Conservation (phyloP, 2,888 invertebrate species). For the Tenodera sinensis region DNA sequence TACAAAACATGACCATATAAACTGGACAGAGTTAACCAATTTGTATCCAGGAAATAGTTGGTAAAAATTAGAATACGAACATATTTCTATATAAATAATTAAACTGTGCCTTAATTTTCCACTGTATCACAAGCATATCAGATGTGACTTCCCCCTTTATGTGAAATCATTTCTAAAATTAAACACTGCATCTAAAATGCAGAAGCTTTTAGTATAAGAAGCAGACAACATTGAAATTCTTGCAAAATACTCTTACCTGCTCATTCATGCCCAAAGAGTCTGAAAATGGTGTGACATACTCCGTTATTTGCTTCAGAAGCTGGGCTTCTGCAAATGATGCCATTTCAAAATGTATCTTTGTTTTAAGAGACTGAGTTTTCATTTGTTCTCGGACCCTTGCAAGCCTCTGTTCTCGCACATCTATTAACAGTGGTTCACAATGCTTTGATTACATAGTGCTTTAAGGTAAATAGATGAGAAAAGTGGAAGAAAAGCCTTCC, state of each 20-base stretch:
- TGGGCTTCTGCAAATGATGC: slow-evolving; percentile 76
- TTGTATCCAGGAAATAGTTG: no score
- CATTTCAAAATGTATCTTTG: slow-evolving; percentile 80
- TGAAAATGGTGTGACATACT: slow-evolving; percentile 66
- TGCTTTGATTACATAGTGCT: neutral
- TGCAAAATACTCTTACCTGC: slow-evolving; percentile 47
- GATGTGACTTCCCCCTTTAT: no score
- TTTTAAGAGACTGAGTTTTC: slow-evolving; percentile 53
- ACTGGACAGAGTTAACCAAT: no score
- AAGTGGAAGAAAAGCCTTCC: neutral
- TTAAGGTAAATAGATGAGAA: neutral
- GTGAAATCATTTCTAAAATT: no score
- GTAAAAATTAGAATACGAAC: no score
- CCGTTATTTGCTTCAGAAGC: slow-evolving; percentile 61
- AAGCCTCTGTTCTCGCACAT: slow-evolving; percentile 60
- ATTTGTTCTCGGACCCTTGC: slow-evolving; percentile 65
- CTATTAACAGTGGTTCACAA: slow-evolving; percentile 44
- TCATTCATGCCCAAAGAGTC: slow-evolving; percentile 88
- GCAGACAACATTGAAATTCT: no score
- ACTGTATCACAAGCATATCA: no score
- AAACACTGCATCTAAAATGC: no score
- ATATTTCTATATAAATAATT: no score
- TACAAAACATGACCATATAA: no score
- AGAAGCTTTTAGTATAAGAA: no score
- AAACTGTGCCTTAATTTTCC: no score